Conservation (phyloP, 2,797 vertebrate genomes). For the Neosalanx taihuensis region DNA sequence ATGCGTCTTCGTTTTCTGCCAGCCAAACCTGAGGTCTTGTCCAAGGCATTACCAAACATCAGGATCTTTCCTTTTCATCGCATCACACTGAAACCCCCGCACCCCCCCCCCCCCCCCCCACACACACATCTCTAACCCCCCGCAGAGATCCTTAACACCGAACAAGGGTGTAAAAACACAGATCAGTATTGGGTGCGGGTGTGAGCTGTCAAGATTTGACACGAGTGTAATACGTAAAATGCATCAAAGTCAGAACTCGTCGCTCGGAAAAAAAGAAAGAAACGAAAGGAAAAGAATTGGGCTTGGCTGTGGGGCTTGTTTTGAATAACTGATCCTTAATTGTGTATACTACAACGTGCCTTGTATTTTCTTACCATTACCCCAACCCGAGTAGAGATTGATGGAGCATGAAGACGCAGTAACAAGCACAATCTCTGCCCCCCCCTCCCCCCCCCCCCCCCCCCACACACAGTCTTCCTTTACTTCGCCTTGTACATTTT, state of each 20-base stretch:
- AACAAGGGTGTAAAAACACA: neutral
- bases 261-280: slow-evolving; percentile 30
- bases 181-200: neutral
- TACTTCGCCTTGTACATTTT: slow-evolving; percentile 61
- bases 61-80: neutral
- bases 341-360: slow-evolving; percentile 43
- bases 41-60: too few relatives aligned
- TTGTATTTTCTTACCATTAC: slow-evolving; percentile 60
- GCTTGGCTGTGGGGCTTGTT: slow-evolving; percentile 46
- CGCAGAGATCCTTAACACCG: too few relatives aligned
- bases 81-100: neutral
- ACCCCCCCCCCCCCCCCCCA: too few relatives aligned
- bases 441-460: slow-evolving; percentile 8
- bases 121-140: too few relatives aligned
- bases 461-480: slow-evolving; percentile 44
- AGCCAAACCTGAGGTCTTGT: too few relatives aligned
- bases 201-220: slow-evolving; percentile 23
- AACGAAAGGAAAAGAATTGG: slow-evolving; percentile 28
- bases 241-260: slow-evolving; percentile 22
- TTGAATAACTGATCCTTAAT: slow-evolving; percentile 58
- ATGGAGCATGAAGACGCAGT: slow-evolving; percentile 65
- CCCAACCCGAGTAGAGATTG: slow-evolving; percentile 49
- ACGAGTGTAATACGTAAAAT: slow-evolving; percentile 13
- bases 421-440: slow-evolving; percentile 58
- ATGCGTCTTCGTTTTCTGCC: too few relatives aligned